Evolutionary conservation across 2,113 vertebrate genomes (phyloP).

Genomic region (Mesoclemmys tuberculata): DNA sequence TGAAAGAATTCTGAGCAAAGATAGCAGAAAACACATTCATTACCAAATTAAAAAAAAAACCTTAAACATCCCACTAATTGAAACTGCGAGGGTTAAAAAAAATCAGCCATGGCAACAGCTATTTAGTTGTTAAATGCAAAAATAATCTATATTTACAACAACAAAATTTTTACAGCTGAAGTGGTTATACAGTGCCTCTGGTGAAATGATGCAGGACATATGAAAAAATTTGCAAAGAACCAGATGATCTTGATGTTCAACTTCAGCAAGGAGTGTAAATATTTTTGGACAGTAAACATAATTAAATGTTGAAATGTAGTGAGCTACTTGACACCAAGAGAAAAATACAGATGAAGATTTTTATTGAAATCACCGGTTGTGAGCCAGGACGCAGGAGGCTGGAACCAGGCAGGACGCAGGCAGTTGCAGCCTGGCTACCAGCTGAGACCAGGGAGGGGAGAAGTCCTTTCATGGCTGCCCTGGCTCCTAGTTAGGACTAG

Average conservation of each 20-base stretch:
- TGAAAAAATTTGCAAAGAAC: background rate
- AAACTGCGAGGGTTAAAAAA: background rate
- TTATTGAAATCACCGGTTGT: background rate
- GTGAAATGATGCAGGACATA: background rate
- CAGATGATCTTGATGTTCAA: conserved; percentile 43
- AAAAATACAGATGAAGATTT: background rate
- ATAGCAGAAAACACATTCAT: background rate
- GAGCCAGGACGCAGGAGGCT: no score
- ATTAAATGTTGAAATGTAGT: background rate
- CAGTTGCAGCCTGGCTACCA: no score
- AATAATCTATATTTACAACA: no score
- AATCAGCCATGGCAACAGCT: background rate
- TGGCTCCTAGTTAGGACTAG: no score
- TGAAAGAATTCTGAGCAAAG: background rate
- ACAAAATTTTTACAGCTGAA: background rate
- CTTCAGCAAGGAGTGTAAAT: background rate
- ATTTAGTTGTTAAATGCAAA: no score
- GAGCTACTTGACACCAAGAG: background rate
- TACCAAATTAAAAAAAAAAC: background rate
- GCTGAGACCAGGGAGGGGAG: no score
- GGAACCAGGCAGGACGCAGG: no score
- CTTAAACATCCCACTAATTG: no score
- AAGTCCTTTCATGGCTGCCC: no score
- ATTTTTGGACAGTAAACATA: background rate
- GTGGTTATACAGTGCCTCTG: conserved; percentile 37